Evolutionary conservation across 2,797 vertebrate genomes (phyloP).

Genomic region (Morus bassanus): DNA sequence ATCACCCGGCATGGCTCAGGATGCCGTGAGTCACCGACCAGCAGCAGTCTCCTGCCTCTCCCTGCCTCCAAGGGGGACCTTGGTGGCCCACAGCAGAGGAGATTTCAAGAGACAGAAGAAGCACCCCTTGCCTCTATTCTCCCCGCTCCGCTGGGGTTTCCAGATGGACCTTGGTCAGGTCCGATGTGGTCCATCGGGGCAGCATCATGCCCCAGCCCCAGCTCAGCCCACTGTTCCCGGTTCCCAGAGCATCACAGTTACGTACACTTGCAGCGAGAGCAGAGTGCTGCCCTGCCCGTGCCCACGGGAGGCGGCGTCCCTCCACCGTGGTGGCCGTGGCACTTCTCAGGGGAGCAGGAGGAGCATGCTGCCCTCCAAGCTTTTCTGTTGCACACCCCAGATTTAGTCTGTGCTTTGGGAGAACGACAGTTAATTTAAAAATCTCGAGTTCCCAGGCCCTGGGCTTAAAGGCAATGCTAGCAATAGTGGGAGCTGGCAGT

Average conservation of each 20-base stretch:
- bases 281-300: neutral
- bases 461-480: neutral
- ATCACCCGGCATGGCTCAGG: accelerated
- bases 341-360: neutral
- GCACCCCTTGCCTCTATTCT: neutral
- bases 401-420: neutral
- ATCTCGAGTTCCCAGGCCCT: neutral
- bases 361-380: neutral
- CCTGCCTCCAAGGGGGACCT: neutral
- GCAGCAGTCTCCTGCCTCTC: neutral
- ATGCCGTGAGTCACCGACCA: accelerated
- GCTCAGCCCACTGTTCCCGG: neutral
- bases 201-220: neutral
- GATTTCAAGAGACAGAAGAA: neutral
- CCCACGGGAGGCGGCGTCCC: neutral
- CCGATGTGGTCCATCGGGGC: neutral
- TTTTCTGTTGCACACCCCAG: neutral
- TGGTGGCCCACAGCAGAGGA: neutral
- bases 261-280: accelerated
- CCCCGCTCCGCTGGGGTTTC: neutral
- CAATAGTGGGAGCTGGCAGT: neutral
- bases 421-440: neutral
- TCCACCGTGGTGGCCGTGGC: accelerated
- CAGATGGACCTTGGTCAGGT: no score
- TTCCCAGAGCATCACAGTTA: neutral